These are phyloP conservation scores for Neotoma lepida DNA, from an alignment of 2,113 vertebrate genomes.

Conservation along the genomic window DNA sequence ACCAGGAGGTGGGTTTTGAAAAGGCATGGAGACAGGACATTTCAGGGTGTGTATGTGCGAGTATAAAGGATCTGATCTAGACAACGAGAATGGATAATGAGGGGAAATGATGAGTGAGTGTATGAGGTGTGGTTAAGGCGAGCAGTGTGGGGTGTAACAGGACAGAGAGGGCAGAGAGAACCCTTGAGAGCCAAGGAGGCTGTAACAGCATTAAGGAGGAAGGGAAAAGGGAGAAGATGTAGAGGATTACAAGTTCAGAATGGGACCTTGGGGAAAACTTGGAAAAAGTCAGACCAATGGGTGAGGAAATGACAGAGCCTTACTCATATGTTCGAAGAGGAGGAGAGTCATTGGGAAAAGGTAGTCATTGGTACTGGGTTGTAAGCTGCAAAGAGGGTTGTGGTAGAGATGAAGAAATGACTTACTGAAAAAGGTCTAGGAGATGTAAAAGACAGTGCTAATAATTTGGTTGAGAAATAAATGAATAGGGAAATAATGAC, in stretches of 20 bases:
- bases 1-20: neutral
- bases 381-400: slow-evolving; percentile 2
- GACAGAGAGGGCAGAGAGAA: neutral
- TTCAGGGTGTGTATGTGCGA: neutral
- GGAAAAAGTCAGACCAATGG: neutral
- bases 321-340: slow-evolving; percentile 23
- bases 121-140: neutral
- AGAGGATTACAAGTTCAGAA: slow-evolving; percentile 2
- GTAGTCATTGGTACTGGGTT: neutral
- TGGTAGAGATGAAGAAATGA: slow-evolving; percentile 28
- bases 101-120: neutral
- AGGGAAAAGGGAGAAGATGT: neutral
- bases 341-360: slow-evolving; percentile 11
- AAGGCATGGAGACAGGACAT: neutral
- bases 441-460: slow-evolving; percentile 10
- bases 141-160: neutral
- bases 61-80: neutral
- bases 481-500: neutral
- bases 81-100: neutral
- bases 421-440: slow-evolving; percentile 3
- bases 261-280: neutral
- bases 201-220: neutral
- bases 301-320: neutral
- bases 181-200: neutral
- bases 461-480: slow-evolving; percentile 25